Base-by-base conservation (phyloP, 2,888 invertebrate genomes). In the Brachynemurus nebulosus region DNA sequence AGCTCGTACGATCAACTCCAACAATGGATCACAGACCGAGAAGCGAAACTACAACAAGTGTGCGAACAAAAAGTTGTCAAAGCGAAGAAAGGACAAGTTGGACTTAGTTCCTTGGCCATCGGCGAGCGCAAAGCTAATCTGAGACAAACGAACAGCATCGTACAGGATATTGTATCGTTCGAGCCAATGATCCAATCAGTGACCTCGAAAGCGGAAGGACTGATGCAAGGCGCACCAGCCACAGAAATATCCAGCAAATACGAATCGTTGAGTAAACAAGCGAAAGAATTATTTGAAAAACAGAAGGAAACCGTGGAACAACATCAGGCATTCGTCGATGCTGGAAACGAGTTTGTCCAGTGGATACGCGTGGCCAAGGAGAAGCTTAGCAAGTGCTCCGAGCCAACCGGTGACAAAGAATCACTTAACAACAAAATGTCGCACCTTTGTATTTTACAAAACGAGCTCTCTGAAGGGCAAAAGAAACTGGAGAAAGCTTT, bases 111-210 rank as follows among this genome's bases (percentile, higher is more conserved):
- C 4, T 67, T 89, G 23, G 80, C 82, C 44, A 76, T 86, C 40
- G 88, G 86, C 42, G 91, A 91, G 62, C 73, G 89, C 44, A 90
- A 89, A 65, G 90, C 90, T 5, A 86, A 83, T 56, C 72, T 92
- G 37, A 74, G 91, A 52, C 86, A 89, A 67, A 91, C 91, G 45
- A 89, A 90, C 67, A 90, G 88, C 63, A 88, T 93, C 59, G 90
- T 93, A 35, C 92, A 93, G 68, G 95, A 96, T 66, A 93, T 95
- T 59, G 89, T 91, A 52, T 89, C 92, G 42, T 91, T 93, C 66
- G 92, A 95, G 63, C 93, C 93, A 41, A 92, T 95, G 88, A 91
- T 95, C 55, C 91, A 92, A 63, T 92, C 92, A 35, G 90, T 93
- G 33, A 82, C 89, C 44, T 86, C 84, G 42, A 95, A 93, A 69